Conservation (phyloP, 2,113 vertebrate genomes). For the Pantherophis guttatus region DNA sequence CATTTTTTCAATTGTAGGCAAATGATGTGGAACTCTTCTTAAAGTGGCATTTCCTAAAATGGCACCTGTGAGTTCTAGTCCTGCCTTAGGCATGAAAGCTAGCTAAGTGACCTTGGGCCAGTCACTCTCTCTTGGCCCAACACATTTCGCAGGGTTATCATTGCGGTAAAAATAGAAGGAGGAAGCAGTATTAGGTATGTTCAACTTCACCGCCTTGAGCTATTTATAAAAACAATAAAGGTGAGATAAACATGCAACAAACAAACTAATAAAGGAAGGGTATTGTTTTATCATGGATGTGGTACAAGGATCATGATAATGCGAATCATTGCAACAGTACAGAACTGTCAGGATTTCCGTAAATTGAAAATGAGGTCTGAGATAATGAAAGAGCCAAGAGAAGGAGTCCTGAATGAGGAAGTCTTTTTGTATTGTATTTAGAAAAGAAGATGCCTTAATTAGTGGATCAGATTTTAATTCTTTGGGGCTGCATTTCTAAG, state of each 20-base stretch:
- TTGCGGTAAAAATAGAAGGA: neutral
- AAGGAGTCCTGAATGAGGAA: neutral
- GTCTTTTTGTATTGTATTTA: neutral
- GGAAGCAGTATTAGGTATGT: neutral
- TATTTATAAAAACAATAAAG: neutral
- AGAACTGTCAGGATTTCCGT: neutral
- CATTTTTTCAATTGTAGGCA: neutral
- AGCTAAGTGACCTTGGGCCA: neutral
- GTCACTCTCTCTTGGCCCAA: neutral
- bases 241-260: neutral
- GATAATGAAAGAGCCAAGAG: neutral
- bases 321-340: neutral
- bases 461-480: neutral
- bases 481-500: neutral
- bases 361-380: neutral
- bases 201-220: neutral
- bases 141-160: neutral
- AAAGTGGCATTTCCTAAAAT: neutral
- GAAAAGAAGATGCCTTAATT: neutral
- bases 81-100: neutral
- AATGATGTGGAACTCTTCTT: neutral
- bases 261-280: neutral
- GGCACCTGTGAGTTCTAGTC: neutral
- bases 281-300: neutral
- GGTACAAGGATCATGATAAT: neutral